phyloP scores from a whole-genome alignment of 2,888 invertebrate genomes.

The Anodontia alba region DNA sequence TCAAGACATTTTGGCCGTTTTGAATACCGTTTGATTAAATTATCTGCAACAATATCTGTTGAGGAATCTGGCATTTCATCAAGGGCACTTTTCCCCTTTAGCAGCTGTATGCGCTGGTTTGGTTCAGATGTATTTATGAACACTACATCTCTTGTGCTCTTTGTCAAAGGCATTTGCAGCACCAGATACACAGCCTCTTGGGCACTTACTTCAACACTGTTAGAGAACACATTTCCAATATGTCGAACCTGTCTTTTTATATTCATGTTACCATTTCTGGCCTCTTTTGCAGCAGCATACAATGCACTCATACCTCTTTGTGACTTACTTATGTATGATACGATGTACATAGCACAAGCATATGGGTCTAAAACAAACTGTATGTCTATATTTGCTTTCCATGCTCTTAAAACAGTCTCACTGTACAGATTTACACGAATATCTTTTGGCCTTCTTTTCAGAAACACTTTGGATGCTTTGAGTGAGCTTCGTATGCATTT shows the following conservation, averaged over 20 bases:
- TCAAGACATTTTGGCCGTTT: conserved; percentile 46
- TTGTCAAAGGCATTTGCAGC: conserved; percentile 56
- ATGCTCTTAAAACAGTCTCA: conserved; percentile 29
- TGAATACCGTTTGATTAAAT: conserved; percentile 48
- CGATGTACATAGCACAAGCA: conserved; percentile 45
- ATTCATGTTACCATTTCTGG: conserved; percentile 52
- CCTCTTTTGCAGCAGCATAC: conserved; percentile 55
- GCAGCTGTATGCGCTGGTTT: conserved; percentile 62
- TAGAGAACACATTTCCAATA: conserved; percentile 57
- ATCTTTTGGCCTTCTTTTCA: conserved; percentile 44
- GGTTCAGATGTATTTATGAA: conserved; percentile 63
- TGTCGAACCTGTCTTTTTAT: conserved; percentile 56
- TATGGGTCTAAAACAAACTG: conserved; percentile 52
- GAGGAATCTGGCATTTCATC: conserved; percentile 42
- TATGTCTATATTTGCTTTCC: conserved; percentile 57
- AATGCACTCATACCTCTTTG: conserved; percentile 31
- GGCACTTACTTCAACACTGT: conserved; percentile 56
- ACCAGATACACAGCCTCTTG: conserved; percentile 67
- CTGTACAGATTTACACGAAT: conserved; percentile 51
- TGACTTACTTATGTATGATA: conserved; percentile 29
- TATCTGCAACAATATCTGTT: conserved; percentile 32
- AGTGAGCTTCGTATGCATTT: conserved; percentile 32
- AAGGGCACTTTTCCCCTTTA: conserved; percentile 63
- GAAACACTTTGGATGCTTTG: conserved; percentile 47
- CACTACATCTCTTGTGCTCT: conserved; percentile 34